These are phyloP conservation scores for Hemistola chrysoprasaria DNA, from an alignment of 2,888 invertebrate genomes.

Conservation along the genomic window DNA sequence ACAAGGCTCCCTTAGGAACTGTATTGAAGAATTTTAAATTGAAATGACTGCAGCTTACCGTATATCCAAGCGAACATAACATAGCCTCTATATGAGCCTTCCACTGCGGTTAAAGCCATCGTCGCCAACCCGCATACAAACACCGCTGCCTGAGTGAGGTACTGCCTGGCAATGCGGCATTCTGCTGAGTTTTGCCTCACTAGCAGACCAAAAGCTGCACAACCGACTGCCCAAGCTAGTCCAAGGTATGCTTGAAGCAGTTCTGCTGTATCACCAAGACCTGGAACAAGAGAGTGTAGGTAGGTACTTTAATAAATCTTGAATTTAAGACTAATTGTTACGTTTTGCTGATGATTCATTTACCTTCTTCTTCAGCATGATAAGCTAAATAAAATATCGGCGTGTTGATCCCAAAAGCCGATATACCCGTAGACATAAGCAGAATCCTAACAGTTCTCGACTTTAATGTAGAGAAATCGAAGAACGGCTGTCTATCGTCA, in stretches of 20 bases:
- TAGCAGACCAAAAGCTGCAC: conserved; percentile 89
- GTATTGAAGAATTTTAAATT: too few relatives aligned
- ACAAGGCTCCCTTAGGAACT: too few relatives aligned
- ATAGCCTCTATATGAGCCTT: conserved; percentile 89
- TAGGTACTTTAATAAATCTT: background rate
- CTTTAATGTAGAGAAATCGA: conserved; percentile 92
- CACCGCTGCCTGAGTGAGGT: conserved; percentile 90
- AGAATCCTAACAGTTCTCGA: conserved; percentile 93
- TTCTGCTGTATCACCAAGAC: conserved; percentile 83
- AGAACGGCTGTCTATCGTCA: conserved; percentile 92
- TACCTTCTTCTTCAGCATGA: conserved; percentile 89
- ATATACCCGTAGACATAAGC: conserved; percentile 89
- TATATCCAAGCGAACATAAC: conserved; percentile 92
- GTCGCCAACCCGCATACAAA: conserved; percentile 90
- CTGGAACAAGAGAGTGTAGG: conserved; percentile 42
- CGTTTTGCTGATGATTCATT: too few relatives aligned
- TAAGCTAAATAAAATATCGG: conserved; percentile 92
- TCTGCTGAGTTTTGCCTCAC: conserved; percentile 92
- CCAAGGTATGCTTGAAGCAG: conserved; percentile 89
- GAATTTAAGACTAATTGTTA: background rate
- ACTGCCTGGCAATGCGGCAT: conserved; percentile 92
- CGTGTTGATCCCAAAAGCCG: conserved; percentile 92
- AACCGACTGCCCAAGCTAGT: conserved; percentile 91
- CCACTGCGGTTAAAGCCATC: conserved; percentile 88
- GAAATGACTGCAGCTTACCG: too few relatives aligned